A percentile compares a stretch with the other conserved stretches of the same genome.
These are phyloP conservation scores for Mirza zaza DNA, from an alignment of 2,113 vertebrate genomes.

Conservation along the genomic window DNA sequence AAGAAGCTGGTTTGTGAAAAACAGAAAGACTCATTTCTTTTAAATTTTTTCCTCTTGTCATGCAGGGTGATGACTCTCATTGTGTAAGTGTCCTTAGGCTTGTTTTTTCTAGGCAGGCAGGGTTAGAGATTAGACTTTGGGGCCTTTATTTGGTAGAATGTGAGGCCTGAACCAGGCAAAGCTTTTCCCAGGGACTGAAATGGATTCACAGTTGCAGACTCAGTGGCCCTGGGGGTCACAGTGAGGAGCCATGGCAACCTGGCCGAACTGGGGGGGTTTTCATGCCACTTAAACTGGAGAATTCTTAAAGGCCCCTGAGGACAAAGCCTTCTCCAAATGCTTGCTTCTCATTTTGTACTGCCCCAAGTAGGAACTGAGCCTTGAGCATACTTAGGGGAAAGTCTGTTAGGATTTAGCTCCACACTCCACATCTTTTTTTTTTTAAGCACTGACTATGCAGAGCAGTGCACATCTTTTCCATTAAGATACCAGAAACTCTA, in stretches of 20 bases:
- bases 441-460: too few species aligned
- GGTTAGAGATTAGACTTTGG: not conserved
- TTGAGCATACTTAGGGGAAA: not conserved
- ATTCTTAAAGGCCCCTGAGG: conserved; percentile 32
- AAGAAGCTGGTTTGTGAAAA: not conserved
- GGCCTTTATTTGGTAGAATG: conserved; percentile 18
- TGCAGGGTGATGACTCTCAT: not conserved
- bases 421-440: too few species aligned
- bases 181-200: conserved; percentile 3
- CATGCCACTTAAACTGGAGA: conserved; percentile 21
- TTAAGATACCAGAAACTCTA: conserved; percentile 25
- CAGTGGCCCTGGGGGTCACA: not conserved
- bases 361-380: not conserved
- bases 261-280: conserved; percentile 8
- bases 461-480: not conserved
- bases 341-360: conserved; percentile 23
- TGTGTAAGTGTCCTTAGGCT: not conserved
- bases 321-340: conserved; percentile 54
- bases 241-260: not conserved
- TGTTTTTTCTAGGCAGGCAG: conserved; percentile 38
- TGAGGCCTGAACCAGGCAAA: not conserved
- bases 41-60: not conserved
- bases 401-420: not conserved
- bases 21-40: not conserved
- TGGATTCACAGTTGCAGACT: not conserved